phyloP scores from a whole-genome alignment of 2,888 invertebrate species.

The Plagiodera versicolora region DNA sequence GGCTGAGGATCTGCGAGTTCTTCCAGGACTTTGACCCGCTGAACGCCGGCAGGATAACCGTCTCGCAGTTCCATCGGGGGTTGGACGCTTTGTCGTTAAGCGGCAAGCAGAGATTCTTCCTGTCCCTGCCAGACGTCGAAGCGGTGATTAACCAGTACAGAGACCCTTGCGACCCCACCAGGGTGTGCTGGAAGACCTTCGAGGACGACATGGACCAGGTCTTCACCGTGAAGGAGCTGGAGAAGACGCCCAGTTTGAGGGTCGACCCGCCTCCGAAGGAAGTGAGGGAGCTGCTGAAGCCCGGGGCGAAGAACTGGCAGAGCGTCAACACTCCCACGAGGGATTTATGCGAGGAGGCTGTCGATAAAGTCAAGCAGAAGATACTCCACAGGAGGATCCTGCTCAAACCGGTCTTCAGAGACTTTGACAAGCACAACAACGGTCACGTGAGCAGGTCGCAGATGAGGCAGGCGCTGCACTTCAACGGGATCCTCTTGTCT shows the following conservation, averaged over 20 bases:
- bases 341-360: slow-evolving; percentile 60
- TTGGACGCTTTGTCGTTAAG: slow-evolving; percentile 69
- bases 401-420: slow-evolving; percentile 69
- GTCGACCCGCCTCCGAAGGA: slow-evolving; percentile 61
- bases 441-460: slow-evolving; percentile 73
- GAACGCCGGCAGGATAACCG: slow-evolving; percentile 68
- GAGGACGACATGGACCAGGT: slow-evolving; percentile 77
- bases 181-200: slow-evolving; percentile 76
- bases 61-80: slow-evolving; percentile 71
- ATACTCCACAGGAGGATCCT: slow-evolving; percentile 65
- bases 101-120: slow-evolving; percentile 58
- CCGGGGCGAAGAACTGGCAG: slow-evolving; percentile 59
- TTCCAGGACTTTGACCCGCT: slow-evolving; percentile 73
- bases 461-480: slow-evolving; percentile 70
- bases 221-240: slow-evolving; percentile 57
- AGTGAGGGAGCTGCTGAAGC: slow-evolving; percentile 55
- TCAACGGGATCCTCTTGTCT: slow-evolving; percentile 68
- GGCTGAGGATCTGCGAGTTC: slow-evolving; percentile 69
- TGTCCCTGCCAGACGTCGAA: slow-evolving; percentile 65
- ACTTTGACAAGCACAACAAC: slow-evolving; percentile 73
- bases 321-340: slow-evolving; percentile 33
- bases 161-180: slow-evolving; percentile 69
- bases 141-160: slow-evolving; percentile 68
- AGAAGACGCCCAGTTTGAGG: slow-evolving; percentile 66
- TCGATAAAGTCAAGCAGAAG: slow-evolving; percentile 65